Conservation (phyloP, 2,797 vertebrate genomes). For the Ibycter americanus region DNA sequence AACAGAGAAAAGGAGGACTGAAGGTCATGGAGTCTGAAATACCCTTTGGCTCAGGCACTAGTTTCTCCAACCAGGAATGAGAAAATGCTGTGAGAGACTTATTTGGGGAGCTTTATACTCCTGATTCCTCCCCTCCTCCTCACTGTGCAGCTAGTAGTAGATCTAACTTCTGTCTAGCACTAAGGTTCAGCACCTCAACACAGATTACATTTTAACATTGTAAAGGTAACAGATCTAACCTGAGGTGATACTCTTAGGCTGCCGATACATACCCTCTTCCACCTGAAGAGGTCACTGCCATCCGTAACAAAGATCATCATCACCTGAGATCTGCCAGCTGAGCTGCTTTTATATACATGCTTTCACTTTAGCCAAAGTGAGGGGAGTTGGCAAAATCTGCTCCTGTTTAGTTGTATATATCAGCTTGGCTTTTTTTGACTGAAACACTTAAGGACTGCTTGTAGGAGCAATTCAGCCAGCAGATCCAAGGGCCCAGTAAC, state of each 20-base stretch:
- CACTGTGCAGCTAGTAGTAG: not conserved
- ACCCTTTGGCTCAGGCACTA: not conserved
- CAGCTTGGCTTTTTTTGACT: not conserved
- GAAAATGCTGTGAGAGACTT: not conserved
- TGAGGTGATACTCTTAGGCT: not conserved
- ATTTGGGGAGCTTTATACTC: not conserved
- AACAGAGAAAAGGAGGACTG: not conserved
- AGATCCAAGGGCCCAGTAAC: not conserved
- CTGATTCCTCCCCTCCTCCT: not conserved
- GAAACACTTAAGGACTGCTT: not conserved
- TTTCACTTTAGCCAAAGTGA: not conserved
- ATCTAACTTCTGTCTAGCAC: not conserved
- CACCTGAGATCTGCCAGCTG: not conserved
- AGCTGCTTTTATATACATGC: not conserved
- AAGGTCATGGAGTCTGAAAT: not conserved
- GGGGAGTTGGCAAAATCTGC: not conserved
- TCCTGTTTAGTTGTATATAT: not conserved
- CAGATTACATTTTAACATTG: not conserved
- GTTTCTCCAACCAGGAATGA: not conserved
- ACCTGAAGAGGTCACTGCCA: slow-evolving; percentile 23
- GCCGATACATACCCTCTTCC: not conserved
- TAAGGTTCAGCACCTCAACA: not conserved
- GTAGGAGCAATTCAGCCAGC: slow-evolving; percentile 1
- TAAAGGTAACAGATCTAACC: not conserved
- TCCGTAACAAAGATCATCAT: not conserved